Conservation (phyloP, 1,140 invertebrate species). For the Dryas iulia region DNA sequence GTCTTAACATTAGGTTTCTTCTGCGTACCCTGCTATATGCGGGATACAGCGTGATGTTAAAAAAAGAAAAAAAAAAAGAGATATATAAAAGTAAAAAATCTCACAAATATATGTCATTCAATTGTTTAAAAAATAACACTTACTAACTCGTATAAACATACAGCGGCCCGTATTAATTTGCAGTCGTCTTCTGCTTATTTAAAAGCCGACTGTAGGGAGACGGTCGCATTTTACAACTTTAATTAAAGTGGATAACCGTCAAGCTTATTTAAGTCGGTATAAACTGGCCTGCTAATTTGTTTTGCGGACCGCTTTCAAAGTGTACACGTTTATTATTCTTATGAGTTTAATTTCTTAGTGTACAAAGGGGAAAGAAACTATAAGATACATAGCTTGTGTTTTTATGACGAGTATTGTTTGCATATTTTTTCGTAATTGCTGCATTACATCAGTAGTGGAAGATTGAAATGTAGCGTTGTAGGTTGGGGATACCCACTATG, state of each 20-base stretch:
- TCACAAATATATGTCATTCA: background rate
- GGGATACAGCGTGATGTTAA: no score
- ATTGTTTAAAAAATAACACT: background rate
- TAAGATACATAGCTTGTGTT: background rate
- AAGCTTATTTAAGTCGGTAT: constrained; percentile 8
- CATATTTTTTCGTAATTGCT: background rate
- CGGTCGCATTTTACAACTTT: constrained; percentile 21
- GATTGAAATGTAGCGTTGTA: no score
- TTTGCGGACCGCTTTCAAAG: constrained; percentile 3
- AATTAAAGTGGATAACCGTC: constrained; percentile 25
- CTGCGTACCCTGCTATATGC: no score
- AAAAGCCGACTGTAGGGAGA: background rate
- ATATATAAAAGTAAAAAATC: no score
- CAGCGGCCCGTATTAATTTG: background rate
- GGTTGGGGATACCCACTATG: no score
- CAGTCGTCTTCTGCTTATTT: background rate
- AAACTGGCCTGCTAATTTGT: constrained; percentile 15
- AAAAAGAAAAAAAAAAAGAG: no score
- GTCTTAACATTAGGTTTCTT: no score
- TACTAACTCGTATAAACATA: background rate
- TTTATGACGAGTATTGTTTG: background rate
- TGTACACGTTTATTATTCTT: constrained; percentile 8
- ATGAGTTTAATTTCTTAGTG: constrained; percentile 2
- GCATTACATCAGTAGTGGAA: no score
- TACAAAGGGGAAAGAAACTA: background rate